Base-by-base conservation (phyloP, 2,888 invertebrate species). In the Pyrocoelia pectoralis region DNA sequence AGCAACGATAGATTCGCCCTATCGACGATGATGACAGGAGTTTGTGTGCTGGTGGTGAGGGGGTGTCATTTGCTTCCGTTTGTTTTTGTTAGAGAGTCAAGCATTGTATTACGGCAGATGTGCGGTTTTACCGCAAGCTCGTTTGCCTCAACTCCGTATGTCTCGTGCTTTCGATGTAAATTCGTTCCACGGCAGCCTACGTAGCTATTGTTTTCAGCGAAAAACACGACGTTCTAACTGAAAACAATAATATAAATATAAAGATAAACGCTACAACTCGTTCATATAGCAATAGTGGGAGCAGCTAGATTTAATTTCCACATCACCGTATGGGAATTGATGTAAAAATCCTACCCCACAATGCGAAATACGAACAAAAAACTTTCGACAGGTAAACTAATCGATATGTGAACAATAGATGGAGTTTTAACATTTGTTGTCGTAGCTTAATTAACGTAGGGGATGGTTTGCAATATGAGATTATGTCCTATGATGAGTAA, bases 1-100 rank as follows among this genome's bases (percentile, higher is more conserved):
- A 51, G n/a, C n/a, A n/a, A 17, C 51, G 46, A 52, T 59, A 59
- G 58, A 52, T 59, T 59, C 58, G 52, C 51, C 57, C 38, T 62
- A 53, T 62, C 56, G 48, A 56, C 57, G 33, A 33, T 33, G 33
- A 33, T n/a, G 9, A n/a, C 9, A 48, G 48, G 14, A 56, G 56
- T 56, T 56, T 33, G n/a, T 46, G 53, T 57, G 62, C 49, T 24
- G 24, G 4, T 8, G 4, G 56, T 40, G 53, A 62, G 57, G 52
- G 62, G 57, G 62, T 62, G 62, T 57, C 57, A 46, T 46, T 50
- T 56, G 62, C 62, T 62, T 62, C 62, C 62, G 62, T 41, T 49
- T 41, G 56, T 57, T 56, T 41, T 53, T 50, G 60, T 56, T 61
- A 43, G 56, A n/a, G 55, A 56, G 54, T 56, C 56, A 24, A 33